phyloP scores from a whole-genome alignment of 2,113 vertebrate genomes.

The Ammodytes marinus region DNA sequence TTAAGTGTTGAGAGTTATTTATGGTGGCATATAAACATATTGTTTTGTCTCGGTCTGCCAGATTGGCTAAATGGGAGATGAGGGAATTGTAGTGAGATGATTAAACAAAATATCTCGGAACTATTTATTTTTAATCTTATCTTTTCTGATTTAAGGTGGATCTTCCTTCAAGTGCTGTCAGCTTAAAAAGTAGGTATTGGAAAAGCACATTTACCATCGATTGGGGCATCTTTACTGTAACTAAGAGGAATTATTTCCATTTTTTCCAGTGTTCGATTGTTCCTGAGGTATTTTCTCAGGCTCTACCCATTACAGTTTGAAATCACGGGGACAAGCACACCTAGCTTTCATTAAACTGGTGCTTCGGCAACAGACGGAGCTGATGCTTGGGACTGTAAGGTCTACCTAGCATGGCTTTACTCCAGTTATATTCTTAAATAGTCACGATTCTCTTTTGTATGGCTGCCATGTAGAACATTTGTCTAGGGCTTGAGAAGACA shows the following conservation, averaged over 20 bases:
- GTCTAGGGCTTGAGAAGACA: constrained; percentile 63
- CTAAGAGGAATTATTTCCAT: constrained; percentile 28
- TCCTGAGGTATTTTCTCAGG: constrained; percentile 53
- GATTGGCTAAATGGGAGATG: background rate
- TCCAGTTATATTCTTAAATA: constrained; percentile 50
- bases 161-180: constrained; percentile 30
- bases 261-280: constrained; percentile 69
- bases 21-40: background rate
- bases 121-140: background rate
- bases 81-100: background rate
- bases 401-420: constrained; percentile 58
- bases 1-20: background rate
- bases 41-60: background rate
- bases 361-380: constrained; percentile 18
- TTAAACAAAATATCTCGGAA: background rate
- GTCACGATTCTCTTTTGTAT: constrained; percentile 18
- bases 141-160: constrained; percentile 25
- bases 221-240: constrained; percentile 9
- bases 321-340: constrained; percentile 37
- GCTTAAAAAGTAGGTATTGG: constrained; percentile 22
- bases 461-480: constrained; percentile 31
- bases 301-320: constrained; percentile 41
- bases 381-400: constrained; percentile 26
- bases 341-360: constrained; percentile 26
- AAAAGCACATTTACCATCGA: constrained; percentile 6